phyloP scores from a whole-genome alignment of 2,113 vertebrate species.

The Canis aureus region DNA sequence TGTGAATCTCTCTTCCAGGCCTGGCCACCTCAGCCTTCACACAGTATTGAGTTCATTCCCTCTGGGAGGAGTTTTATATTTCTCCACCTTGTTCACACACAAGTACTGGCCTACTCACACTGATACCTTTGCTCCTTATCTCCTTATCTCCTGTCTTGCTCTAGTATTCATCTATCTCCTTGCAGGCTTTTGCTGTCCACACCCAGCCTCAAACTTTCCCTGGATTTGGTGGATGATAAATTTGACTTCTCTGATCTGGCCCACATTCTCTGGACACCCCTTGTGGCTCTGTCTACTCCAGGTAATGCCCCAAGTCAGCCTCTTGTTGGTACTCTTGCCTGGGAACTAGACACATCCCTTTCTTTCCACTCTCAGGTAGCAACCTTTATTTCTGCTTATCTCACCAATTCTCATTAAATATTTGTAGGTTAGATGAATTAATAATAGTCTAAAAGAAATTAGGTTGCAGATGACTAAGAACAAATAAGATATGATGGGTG shows the following conservation, averaged over 20 bases:
- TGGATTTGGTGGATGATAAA: neutral
- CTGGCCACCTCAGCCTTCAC: neutral
- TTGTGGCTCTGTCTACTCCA: neutral
- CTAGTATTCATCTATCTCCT: neutral
- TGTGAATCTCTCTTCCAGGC: neutral
- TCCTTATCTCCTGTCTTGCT: neutral
- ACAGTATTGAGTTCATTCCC: neutral
- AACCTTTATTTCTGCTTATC: conserved; percentile 47
- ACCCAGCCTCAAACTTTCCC: neutral
- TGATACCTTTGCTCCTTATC: neutral
- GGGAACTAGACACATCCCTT: neutral
- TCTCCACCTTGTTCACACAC: neutral
- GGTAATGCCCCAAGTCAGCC: neutral
- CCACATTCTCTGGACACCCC: neutral
- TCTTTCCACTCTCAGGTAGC: conserved; percentile 53
- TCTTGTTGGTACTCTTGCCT: neutral
- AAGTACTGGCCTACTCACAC: neutral
- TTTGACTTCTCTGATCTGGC: neutral
- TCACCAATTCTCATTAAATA: conserved; percentile 51
- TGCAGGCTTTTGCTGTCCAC: neutral
- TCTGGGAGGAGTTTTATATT: fast-evolving
- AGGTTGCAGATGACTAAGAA: conserved; percentile 26
- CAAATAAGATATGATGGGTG: neutral
- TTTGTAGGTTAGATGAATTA: conserved; percentile 52
- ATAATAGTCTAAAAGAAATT: conserved; percentile 49